Evolutionary conservation across 2,888 invertebrate genomes (phyloP).

Genomic region (Drosophila histrio): DNA sequence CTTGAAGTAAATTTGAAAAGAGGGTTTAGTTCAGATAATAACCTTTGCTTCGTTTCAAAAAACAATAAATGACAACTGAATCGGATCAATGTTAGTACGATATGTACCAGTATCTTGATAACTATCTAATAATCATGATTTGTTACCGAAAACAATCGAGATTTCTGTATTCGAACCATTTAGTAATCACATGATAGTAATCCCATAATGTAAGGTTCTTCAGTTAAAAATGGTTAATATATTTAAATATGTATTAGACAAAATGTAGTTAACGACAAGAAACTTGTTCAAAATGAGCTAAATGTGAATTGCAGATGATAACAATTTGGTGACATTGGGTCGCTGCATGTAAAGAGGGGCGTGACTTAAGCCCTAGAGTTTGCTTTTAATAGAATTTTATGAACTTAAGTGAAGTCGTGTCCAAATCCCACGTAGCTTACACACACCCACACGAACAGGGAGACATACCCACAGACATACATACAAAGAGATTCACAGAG

Average conservation of each 20-base stretch:
- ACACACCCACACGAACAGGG: conserved; percentile 33
- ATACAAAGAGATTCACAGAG: conserved; percentile 21
- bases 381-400: conserved; percentile 77
- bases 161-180: too few species aligned
- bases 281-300: conserved; percentile 25
- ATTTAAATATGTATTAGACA: conserved; percentile 9
- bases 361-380: conserved; percentile 46
- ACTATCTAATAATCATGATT: too few species aligned
- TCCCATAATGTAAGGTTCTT: background rate
- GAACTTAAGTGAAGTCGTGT: conserved; percentile 78
- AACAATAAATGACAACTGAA: too few species aligned
- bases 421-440: conserved; percentile 72
- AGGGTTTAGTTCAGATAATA: too few species aligned
- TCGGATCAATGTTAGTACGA: too few species aligned
- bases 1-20: too few species aligned
- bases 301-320: conserved; percentile 39
- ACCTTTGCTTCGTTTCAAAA: too few species aligned
- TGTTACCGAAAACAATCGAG: too few species aligned
- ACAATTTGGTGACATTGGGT: conserved; percentile 30
- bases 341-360: conserved; percentile 37
- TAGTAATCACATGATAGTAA: background rate
- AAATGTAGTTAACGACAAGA: conserved; percentile 7
- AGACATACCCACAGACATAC: conserved; percentile 13
- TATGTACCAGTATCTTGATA: too few species aligned
- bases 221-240: background rate